A percentile compares a stretch with the other conserved stretches of the same genome.
Conservation (phyloP, 2,888 invertebrate genomes). For the Lamellibrachia columna region DNA sequence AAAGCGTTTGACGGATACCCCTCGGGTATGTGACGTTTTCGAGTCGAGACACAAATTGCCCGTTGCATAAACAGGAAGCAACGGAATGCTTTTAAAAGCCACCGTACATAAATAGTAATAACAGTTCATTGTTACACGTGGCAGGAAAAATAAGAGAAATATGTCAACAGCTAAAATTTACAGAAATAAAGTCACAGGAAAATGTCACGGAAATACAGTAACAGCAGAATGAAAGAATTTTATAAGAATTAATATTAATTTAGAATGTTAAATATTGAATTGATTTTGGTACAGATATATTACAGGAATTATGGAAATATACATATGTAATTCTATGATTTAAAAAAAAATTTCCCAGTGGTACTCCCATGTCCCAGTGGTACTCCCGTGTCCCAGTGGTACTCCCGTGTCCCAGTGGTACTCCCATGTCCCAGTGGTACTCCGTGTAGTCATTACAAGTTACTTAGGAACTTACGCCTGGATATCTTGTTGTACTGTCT, state of each 20-base stretch:
- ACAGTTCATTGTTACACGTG: background rate
- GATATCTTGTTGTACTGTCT: background rate
- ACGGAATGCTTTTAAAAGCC: conserved; percentile 1
- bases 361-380: too few species aligned
- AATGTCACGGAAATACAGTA: background rate
- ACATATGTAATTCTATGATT: too few species aligned
- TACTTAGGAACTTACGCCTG: conserved; percentile 1
- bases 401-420: too few species aligned
- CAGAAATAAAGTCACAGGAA: background rate
- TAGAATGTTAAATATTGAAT: too few species aligned
- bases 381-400: too few species aligned
- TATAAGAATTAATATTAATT: background rate
- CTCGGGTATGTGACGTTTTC: background rate
- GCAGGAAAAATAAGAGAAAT: background rate
- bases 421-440: too few species aligned
- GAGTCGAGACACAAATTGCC: background rate
- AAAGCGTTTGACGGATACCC: conserved; percentile 5
- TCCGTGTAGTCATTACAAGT: background rate
- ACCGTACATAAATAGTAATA: background rate
- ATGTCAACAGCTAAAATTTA: background rate
- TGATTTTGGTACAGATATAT: too few species aligned
- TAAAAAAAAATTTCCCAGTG: too few species aligned
- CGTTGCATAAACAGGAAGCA: background rate
- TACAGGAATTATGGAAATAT: too few species aligned
- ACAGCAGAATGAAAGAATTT: too few species aligned